These are phyloP conservation scores for Leucophora obtusa DNA, from an alignment of 2,888 invertebrate species.

Conservation along the genomic window DNA sequence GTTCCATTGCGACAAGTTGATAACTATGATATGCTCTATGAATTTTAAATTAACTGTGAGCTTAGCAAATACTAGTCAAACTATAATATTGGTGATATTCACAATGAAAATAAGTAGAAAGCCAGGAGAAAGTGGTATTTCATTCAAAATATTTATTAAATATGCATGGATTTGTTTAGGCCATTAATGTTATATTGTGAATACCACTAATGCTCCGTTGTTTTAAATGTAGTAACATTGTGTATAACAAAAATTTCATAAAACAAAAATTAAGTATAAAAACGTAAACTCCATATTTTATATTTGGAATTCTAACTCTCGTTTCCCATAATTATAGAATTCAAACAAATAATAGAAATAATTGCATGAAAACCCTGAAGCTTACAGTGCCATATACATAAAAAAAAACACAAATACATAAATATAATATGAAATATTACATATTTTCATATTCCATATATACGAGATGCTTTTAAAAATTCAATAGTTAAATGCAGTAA, in stretches of 20 bases:
- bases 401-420: not conserved
- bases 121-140: too few species aligned
- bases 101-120: too few species aligned
- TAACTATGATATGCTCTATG: conserved; percentile 77
- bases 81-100: not conserved
- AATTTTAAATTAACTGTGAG: conserved; percentile 66
- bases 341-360: not conserved
- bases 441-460: conserved; percentile 28
- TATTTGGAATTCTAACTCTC: not conserved
- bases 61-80: conserved; percentile 10
- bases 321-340: not conserved
- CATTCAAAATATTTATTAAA: too few species aligned
- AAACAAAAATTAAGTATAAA: not conserved
- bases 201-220: too few species aligned
- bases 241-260: not conserved
- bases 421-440: not conserved
- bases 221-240: not conserved
- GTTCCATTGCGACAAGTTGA: conserved; percentile 76
- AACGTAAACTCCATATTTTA: not conserved
- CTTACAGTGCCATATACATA: conserved; percentile 47
- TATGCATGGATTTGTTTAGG: too few species aligned
- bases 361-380: conserved; percentile 29
- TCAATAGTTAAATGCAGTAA: conserved; percentile 1
- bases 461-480: conserved; percentile 11
- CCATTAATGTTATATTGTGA: too few species aligned